A percentile compares a stretch with the other conserved stretches of the same genome.
Conservation (phyloP, 2,797 vertebrate genomes). For the Megaceryle alcyon region DNA sequence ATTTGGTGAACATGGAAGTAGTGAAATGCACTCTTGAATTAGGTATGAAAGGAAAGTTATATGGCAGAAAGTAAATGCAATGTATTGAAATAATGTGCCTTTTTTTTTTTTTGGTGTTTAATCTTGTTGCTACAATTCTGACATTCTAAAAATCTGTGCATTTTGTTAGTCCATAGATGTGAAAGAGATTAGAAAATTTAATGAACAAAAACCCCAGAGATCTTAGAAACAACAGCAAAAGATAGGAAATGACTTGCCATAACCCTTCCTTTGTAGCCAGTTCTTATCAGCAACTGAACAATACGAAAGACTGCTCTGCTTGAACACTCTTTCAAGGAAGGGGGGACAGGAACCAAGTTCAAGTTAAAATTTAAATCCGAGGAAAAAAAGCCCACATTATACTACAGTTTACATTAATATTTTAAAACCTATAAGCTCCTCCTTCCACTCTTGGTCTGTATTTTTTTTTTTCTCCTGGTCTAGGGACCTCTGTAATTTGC, state of each 20-base stretch:
- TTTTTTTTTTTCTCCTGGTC: background rate
- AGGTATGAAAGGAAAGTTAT: background rate
- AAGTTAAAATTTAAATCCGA: background rate
- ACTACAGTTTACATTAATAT: background rate
- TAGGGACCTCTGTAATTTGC: background rate
- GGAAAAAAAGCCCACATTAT: background rate
- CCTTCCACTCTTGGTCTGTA: background rate
- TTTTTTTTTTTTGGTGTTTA: background rate
- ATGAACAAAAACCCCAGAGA: background rate
- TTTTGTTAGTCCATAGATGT: background rate
- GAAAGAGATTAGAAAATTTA: background rate
- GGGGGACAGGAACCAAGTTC: background rate
- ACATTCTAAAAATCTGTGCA: background rate
- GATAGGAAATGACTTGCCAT: background rate
- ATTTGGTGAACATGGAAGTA: conserved; percentile 69
- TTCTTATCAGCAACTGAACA: background rate
- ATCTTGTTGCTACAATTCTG: background rate
- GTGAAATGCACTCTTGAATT: conserved; percentile 34
- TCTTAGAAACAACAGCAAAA: background rate
- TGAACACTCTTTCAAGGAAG: background rate
- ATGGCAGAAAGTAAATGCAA: conserved; percentile 33
- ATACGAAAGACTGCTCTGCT: background rate
- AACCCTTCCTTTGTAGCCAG: background rate
- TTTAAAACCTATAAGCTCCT: background rate
- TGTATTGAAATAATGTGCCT: background rate